Evolutionary conservation across 2,888 invertebrate genomes (phyloP), one percentile per base, ranked within the genome.

Genomic region (Stenotaenia linearis): DNA sequence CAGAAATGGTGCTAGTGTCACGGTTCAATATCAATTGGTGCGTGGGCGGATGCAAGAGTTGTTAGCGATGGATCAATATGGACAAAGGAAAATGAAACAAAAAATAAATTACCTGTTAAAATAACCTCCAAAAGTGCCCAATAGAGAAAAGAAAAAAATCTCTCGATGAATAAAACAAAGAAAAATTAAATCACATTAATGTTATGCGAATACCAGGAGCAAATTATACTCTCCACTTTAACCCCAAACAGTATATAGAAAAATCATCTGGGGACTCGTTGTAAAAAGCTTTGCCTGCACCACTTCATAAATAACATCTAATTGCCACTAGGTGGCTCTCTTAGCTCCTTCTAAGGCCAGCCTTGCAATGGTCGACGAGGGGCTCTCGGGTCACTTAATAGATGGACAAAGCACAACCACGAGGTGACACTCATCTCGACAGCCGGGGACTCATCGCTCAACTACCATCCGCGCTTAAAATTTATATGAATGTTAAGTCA

Each of bases 11-110:
- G 69, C 69, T 69, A 28, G 69, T 69, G 69, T 69, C 28, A 69
- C 69, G 69, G 69, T 69, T 69, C 69, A 69, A 69, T 69, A 69
- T 69, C 69, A 69, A 69, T 69, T 69, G 69, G 69, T 69, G 69
- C 69, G 69, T 69, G 69, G 69, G 69, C 69, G 69, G 69, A 69
- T 69, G 69, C 69, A 69, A 69, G 28, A 69, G 69, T 69, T 69
- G 69, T 69, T 69, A 69, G 69, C 28, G 69, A 69, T 69, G 69
- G 69, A 69, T 69, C 69, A 69, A 69, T 69, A 69, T 69, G 69
- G 69, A 69, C 69, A 69, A 45, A 45, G 28, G 69, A 69, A 69
- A 69, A 69, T 69, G 69, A 69, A 69, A 28, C 69, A 69, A 69
- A 28, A 69, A 69, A 28, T 23, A 69, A 69, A 69, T 69, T 69